phyloP scores from a whole-genome alignment of 2,797 vertebrate genomes.

The Sardinella longiceps region DNA sequence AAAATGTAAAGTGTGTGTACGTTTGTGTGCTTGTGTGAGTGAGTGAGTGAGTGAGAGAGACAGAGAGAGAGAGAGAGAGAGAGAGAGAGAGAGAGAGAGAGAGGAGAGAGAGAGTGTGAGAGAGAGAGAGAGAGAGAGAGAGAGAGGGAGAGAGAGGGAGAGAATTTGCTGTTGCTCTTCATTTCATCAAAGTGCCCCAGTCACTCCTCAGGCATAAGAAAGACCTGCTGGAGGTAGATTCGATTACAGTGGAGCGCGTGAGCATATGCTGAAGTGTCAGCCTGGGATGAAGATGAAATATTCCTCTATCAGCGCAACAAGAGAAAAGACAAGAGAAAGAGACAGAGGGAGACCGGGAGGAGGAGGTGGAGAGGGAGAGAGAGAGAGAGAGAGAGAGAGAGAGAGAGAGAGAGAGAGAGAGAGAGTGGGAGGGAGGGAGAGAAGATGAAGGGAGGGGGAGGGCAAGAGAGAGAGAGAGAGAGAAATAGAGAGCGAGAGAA shows the following conservation, averaged over 20 bases:
- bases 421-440: neutral
- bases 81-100: neutral
- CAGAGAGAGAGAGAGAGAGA: neutral
- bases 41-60: neutral
- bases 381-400: neutral
- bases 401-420: neutral
- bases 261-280: constrained; percentile 40
- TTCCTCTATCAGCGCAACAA: constrained; percentile 17
- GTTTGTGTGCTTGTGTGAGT: neutral
- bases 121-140: neutral
- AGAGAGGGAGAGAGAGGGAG: neutral
- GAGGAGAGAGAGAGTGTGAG: neutral
- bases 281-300: constrained; percentile 30
- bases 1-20: constrained; percentile 1
- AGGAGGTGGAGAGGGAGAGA: neutral
- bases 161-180: constrained; percentile 31
- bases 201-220: neutral
- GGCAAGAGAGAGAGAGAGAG: neutral
- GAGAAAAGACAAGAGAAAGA: constrained; percentile 1
- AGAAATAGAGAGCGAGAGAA: constrained; percentile 15
- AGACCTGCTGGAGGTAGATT: constrained; percentile 37
- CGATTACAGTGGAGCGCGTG: constrained; percentile 34
- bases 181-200: constrained; percentile 36
- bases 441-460: neutral
- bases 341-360: neutral